Base-by-base conservation (phyloP, 92 coral and sea anemone species). In the Virgularia gustaviana region DNA sequence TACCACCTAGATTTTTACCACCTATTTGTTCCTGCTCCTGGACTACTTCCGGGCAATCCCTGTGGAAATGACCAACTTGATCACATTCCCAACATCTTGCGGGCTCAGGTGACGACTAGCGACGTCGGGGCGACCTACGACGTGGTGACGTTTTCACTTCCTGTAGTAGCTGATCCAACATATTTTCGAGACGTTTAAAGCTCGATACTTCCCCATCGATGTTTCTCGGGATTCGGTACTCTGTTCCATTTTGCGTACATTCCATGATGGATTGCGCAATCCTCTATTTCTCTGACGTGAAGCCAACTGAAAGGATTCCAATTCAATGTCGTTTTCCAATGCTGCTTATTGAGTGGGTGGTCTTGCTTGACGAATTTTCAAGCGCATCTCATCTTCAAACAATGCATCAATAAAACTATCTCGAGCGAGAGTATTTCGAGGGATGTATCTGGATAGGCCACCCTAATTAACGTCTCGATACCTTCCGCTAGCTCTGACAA, bases 401-500 rank as follows among this genome's bases (percentile, higher is more conserved):
- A 58, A 27, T 10, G 65, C 65, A n/a, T 58, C 65, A 58, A 58
- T 58, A 58, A 58, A 58, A 32, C 36, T 9, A 58, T 58, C 37
- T 58, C 65, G 6, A 20, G 52, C 65, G 52, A 63, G 68, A 36
- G 73, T 8, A 24, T 12, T 43, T 7, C 38, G 0, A 47, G 42
- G 23, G 63, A 59, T 20, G 81, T 53, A 24, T 36, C 43, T 9
- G 81, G 81, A 36, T 63, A 76, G 15, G 81, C 73, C 1, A 56
- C 36, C 20, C 73, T 43, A 2, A 25, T 32, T 9, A 76, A 63
- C 9, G 36, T 56, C 29, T 65, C 25, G 25, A 77, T 20, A 0
- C 57, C 76, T 57, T 77, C 55, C 51, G 38, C 57, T 61, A 77
- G 30, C 65, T 65, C 59, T 10, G 76, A 75, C 16, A 77, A 28